Evolutionary conservation across 1,140 invertebrate genomes (phyloP), one percentile per base, ranked within the genome.

Genomic region (Cotesia vestalis): DNA sequence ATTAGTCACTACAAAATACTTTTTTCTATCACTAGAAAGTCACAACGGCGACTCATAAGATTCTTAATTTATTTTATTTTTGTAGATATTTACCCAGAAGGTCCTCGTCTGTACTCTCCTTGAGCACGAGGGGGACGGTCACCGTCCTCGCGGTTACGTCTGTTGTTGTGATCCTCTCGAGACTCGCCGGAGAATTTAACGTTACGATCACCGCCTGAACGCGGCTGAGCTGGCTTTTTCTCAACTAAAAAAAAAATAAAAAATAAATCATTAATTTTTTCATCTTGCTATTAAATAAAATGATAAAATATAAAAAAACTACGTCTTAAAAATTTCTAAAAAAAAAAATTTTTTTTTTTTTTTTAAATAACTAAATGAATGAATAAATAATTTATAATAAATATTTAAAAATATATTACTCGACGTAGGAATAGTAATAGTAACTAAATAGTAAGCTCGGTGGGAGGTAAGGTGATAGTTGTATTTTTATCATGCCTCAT

Each of bases 91-190:
- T 62, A 87, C 81, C 84, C 81, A 73, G 71, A 61, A 52, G 81
- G 82, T 75, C 84, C 84, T 73, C 85, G 80, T 67, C 83, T 80
- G 27, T 77, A 68, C 36, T 87, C 84, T 17, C 73, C 81, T 51
- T 85, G 85, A 36, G 73, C 77, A 60, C 85, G 85, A 60, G 81
- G 78, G n/a, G 78, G 76, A 60, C 83, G 78, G 3, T 86, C 84
- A 70, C 88, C 84, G 75, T 94, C 92, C 78, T 94, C 91, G 12
- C 91, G 88, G 82, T 94, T 93, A 74, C 91, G 88, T 68, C 91
- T 89, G 78, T 94, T 94, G 79, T 93, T 93, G 69, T 91, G 87
- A 76, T 92, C 92, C 77, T 94, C 92, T 55, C 92, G 88, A 59
- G 89, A 90, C 77, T 92, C 92, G 53, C 80, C 80, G 5, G 84